These are phyloP conservation scores for Drosophila arizonae DNA, from an alignment of 1,140 invertebrate species.

Conservation along the genomic window DNA sequence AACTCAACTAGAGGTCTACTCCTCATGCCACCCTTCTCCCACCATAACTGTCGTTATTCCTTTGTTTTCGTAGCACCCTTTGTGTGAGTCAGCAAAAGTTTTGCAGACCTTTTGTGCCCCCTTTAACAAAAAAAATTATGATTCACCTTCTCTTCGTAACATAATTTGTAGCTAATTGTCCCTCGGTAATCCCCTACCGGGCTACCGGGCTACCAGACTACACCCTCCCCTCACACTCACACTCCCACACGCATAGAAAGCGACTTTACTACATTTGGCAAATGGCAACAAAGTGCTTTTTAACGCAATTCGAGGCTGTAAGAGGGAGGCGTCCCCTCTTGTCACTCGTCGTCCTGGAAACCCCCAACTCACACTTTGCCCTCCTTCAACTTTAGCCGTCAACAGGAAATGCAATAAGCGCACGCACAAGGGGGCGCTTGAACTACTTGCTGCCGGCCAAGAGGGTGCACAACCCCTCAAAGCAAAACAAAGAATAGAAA, in stretches of 20 bases:
- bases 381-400: slow-evolving; percentile 21
- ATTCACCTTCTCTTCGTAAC: slow-evolving; percentile 49
- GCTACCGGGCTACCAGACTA: neutral
- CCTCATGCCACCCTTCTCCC: neutral
- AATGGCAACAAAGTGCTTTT: slow-evolving; percentile 63
- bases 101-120: neutral
- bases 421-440: slow-evolving; percentile 55
- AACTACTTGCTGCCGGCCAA: slow-evolving; percentile 32
- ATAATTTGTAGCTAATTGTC: slow-evolving; percentile 72
- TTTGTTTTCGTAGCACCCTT: neutral
- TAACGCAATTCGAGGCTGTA: slow-evolving; percentile 65
- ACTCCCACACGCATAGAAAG: slow-evolving; percentile 37
- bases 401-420: slow-evolving; percentile 71
- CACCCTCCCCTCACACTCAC: neutral
- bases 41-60: too few relatives aligned
- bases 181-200: slow-evolving; percentile 33
- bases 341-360: slow-evolving; percentile 15
- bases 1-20: neutral
- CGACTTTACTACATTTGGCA: slow-evolving; percentile 15
- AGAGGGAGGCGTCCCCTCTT: slow-evolving; percentile 15
- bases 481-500: slow-evolving; percentile 19
- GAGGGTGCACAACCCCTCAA: slow-evolving; percentile 21
- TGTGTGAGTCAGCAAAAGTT: slow-evolving; percentile 23
- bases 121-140: slow-evolving; percentile 11
- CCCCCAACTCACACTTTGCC: neutral